Base-by-base conservation (phyloP, 30 jellyfish, hydroid and myxozoan genomes). In the Aurelia sp. region DNA sequence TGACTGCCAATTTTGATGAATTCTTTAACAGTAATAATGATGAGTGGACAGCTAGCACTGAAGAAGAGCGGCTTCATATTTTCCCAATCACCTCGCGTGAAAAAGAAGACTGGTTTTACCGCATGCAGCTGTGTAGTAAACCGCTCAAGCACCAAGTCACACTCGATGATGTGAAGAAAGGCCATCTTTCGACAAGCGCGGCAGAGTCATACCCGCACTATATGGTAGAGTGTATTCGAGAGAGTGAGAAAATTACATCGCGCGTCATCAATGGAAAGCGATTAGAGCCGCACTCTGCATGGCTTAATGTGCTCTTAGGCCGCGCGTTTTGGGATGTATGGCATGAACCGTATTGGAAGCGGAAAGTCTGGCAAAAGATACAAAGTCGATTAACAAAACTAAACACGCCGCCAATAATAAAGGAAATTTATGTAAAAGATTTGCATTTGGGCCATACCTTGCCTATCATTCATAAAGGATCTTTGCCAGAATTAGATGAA, bases 291-390 rank as follows among this genome's bases (percentile, higher is more conserved):
- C 92, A 90, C 63, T 74, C 96, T 2, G 98, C 98, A 2, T 96
- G 98, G 98, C 84, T 96, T 69, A 96, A 96, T 64, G 96, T 81
- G 4, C 70, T 96, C 52, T 60, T 90, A 11, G 98, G 98, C 23
- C 87, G 99, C 53, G 98, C 98, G 31, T 96, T 96, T 68, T 96
- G 99, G 99, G 99, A 96, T 73, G 92, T 96, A 10, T 96, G 99
- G 99, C 99, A 91, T 66, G 99, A 96, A 74, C 90, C 88, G 22
- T 86, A 84, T 66, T 96, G 99, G 99, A 89, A 81, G 74, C 97
- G 91, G 30, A 96, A 96, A 71, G 88, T 91, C 59, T 87, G 92
- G 81, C 95, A 85, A 70, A 90, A 91, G 74, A 96, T 96, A 53
- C 99, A 96, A 53, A 75, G 90, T 27, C 97, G 98, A 0, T 83